Evolutionary conservation across 64 coral and sea anemone species (phyloP).

Genomic region (Stichodactyla helianthus): DNA sequence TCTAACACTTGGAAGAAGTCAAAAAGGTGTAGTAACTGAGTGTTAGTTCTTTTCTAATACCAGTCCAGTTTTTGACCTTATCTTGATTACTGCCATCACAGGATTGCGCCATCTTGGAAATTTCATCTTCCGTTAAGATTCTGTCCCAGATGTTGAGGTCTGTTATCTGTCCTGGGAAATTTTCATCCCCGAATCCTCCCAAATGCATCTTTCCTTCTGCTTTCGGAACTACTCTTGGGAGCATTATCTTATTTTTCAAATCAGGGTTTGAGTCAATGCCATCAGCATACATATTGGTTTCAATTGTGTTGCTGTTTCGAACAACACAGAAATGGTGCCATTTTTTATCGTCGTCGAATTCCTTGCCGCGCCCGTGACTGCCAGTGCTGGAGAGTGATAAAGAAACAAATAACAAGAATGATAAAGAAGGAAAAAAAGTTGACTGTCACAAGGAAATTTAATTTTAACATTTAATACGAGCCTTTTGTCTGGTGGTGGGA

Average conservation of each 20-base stretch:
- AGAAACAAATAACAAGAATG: too few relatives aligned
- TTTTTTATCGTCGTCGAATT: background rate
- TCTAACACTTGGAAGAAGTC: background rate
- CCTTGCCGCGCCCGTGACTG: too few relatives aligned
- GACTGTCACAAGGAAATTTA: too few relatives aligned
- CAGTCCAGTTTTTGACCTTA: background rate
- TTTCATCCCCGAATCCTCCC: background rate
- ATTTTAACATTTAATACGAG: too few relatives aligned
- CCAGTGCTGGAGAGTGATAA: too few relatives aligned
- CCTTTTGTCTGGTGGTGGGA: too few relatives aligned
- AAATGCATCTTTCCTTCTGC: background rate
- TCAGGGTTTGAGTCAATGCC: background rate
- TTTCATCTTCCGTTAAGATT: background rate
- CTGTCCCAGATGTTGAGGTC: background rate
- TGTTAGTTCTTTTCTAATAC: background rate
- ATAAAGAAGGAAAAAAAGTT: too few relatives aligned
- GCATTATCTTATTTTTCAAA: background rate
- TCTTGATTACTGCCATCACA: background rate
- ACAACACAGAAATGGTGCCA: background rate
- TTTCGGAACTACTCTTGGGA: background rate
- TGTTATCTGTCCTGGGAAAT: background rate
- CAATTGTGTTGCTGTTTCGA: background rate
- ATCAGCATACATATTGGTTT: background rate
- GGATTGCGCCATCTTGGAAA: background rate
- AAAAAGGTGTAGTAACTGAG: background rate